phyloP scores from a whole-genome alignment of 2,797 vertebrate species.

The Orestias chungarensis region DNA sequence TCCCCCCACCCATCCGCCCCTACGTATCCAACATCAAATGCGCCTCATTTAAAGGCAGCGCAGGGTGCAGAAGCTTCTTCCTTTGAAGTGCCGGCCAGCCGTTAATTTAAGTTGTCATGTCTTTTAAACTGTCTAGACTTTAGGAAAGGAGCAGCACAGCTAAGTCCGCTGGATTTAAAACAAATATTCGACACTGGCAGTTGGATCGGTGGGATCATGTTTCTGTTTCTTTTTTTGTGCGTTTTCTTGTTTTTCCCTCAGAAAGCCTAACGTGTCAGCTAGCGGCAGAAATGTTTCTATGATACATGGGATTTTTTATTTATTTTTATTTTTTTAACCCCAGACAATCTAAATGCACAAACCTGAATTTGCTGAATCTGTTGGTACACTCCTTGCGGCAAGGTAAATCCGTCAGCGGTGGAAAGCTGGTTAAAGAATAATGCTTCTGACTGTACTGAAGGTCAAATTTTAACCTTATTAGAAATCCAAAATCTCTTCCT shows the following conservation, averaged over 20 bases:
- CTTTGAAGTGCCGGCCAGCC: constrained; percentile 49
- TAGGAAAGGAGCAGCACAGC: constrained; percentile 2
- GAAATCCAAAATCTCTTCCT: constrained; percentile 46
- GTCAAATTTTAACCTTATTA: constrained; percentile 38
- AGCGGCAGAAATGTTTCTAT: not conserved
- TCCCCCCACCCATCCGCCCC: constrained; percentile 20
- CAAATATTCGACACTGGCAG: not conserved
- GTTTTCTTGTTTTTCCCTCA: too few relatives aligned
- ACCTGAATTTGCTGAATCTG: not conserved
- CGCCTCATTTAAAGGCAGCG: constrained; percentile 33
- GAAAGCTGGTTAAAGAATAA: constrained; percentile 39
- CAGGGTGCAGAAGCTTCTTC: constrained; percentile 7
- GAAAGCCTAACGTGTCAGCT: not conserved
- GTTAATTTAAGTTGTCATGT: constrained; percentile 38
- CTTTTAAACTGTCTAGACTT: constrained; percentile 36
- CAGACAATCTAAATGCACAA: not conserved
- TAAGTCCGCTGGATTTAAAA: constrained; percentile 4
- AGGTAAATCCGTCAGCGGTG: constrained; percentile 17
- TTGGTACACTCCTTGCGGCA: not conserved
- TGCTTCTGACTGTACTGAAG: constrained; percentile 47
- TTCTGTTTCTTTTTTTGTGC: not conserved
- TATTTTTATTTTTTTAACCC: too few relatives aligned
- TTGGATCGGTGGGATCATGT: constrained; percentile 3
- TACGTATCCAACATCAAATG: constrained; percentile 60
- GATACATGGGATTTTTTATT: not conserved